phyloP scores from a whole-genome alignment of 37 sponge, comb jelly and placozoan species.

The Ephydatia muelleri region DNA sequence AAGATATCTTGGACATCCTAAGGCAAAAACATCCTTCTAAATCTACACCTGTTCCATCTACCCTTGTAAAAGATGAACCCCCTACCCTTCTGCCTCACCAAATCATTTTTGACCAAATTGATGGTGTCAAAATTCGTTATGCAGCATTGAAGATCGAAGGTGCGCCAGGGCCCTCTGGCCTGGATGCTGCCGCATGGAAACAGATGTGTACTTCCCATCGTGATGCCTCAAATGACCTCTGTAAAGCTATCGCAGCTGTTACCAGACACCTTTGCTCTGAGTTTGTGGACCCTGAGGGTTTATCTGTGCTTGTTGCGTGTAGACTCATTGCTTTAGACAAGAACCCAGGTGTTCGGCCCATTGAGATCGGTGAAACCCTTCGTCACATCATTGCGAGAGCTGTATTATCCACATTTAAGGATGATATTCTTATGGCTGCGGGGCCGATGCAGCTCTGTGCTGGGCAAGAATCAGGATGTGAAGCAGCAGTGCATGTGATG shows the following conservation, averaged over 20 bases:
- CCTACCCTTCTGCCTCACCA: conserved; percentile 14
- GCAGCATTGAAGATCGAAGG: conserved; percentile 39
- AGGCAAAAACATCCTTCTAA: conserved; percentile 28
- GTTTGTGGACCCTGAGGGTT: conserved; percentile 37
- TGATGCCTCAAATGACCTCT: conserved; percentile 37
- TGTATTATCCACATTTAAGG: conserved; percentile 15
- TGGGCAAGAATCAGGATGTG: conserved; percentile 53
- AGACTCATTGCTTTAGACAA: conserved; percentile 67
- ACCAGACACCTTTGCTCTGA: conserved; percentile 35
- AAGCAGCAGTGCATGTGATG: conserved; percentile 55
- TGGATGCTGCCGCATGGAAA: conserved; percentile 40
- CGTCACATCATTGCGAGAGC: conserved; percentile 46
- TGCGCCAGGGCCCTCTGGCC: conserved; percentile 53
- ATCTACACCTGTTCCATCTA: neutral
- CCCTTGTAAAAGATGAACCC: neutral
- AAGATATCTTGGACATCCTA: conserved; percentile 12
- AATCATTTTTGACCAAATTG: conserved; percentile 36
- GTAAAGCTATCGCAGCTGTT: conserved; percentile 32
- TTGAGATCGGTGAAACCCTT: conserved; percentile 50
- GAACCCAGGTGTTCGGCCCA: conserved; percentile 51
- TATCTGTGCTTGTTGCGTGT: conserved; percentile 40
- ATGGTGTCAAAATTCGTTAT: conserved; percentile 25
- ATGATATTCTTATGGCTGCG: conserved; percentile 36
- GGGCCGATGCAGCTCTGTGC: conserved; percentile 61
- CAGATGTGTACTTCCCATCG: conserved; percentile 38